These are phyloP conservation scores for Cygnus olor DNA, from an alignment of 2,797 vertebrate species.

Conservation along the genomic window DNA sequence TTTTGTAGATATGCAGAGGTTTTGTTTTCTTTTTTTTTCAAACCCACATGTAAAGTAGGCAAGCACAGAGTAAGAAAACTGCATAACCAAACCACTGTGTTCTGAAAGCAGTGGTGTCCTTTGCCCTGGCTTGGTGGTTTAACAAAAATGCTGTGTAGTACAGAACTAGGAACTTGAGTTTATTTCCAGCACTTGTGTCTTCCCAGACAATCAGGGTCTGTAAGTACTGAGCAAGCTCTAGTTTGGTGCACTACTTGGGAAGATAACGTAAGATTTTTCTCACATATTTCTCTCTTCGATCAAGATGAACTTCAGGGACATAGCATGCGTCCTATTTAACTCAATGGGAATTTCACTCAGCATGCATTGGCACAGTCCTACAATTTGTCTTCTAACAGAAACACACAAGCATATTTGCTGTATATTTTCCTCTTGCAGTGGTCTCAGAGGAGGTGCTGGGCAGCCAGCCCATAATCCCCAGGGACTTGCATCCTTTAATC, in stretches of 20 bases:
- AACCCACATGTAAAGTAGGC: neutral
- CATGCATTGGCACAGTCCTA: slow-evolving; percentile 6
- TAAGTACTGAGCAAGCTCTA: neutral
- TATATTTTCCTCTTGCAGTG: neutral
- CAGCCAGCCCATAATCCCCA: slow-evolving; percentile 41
- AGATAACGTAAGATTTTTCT: slow-evolving; percentile 47
- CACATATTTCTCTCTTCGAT: slow-evolving; percentile 2
- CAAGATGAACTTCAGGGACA: slow-evolving; percentile 15
- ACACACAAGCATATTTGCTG: neutral
- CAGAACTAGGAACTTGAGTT: neutral
- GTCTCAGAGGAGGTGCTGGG: slow-evolving; percentile 59
- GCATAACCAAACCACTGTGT: neutral
- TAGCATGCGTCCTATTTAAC: neutral
- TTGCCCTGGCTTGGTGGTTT: neutral
- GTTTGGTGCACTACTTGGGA: slow-evolving; percentile 29
- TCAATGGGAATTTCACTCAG: slow-evolving; percentile 52
- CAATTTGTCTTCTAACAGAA: slow-evolving; percentile 13
- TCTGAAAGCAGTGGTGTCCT: neutral
- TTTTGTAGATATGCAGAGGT: neutral
- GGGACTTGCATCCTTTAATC: slow-evolving; percentile 36
- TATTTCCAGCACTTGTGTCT: neutral
- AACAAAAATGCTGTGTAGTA: neutral
- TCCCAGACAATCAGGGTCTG: neutral
- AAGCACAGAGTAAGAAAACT: neutral
- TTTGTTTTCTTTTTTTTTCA: neutral